A percentile compares a stretch with the other conserved stretches of the same genome.
Evolutionary conservation across 92 coral and sea anemone species (phyloP).

Genomic region (Umimayanthus chanpuru): DNA sequence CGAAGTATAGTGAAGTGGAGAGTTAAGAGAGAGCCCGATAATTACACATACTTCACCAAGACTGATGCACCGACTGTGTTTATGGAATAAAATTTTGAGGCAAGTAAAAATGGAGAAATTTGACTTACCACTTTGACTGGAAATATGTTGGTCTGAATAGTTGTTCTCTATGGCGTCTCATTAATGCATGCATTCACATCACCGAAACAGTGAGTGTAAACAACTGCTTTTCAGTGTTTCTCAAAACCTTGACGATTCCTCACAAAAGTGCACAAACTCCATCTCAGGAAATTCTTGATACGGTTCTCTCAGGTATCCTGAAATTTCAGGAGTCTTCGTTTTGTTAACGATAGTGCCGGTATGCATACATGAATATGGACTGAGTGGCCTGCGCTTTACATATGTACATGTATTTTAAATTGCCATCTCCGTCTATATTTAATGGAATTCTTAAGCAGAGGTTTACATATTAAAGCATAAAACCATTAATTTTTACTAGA

Average conservation of each 20-base stretch:
- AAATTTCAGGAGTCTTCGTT: constrained; percentile 36
- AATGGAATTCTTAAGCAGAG: constrained; percentile 94
- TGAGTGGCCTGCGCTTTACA: constrained; percentile 71
- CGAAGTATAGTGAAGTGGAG: background rate
- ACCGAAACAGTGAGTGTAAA: background rate
- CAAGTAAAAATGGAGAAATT: background rate
- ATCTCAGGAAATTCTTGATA: background rate
- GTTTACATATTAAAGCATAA: constrained; percentile 91
- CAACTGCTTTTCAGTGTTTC: background rate
- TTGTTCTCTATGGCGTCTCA: background rate
- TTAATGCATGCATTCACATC: background rate
- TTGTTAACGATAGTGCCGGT: constrained; percentile 76
- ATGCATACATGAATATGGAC: constrained; percentile 96
- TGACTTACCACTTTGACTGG: constrained; percentile 7
- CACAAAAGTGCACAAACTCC: background rate
- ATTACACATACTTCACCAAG: background rate
- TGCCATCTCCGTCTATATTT: constrained; percentile 84
- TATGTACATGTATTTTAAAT: constrained; percentile 85
- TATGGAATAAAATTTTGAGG: background rate
- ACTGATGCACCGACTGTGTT: background rate
- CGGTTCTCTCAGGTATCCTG: background rate
- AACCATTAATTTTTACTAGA: constrained; percentile 81
- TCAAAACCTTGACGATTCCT: background rate
- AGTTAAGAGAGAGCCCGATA: background rate
- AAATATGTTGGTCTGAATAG: background rate